Base-by-base conservation (phyloP, 53 echinoderm and acorn worm species). In the Arbacia lixula region DNA sequence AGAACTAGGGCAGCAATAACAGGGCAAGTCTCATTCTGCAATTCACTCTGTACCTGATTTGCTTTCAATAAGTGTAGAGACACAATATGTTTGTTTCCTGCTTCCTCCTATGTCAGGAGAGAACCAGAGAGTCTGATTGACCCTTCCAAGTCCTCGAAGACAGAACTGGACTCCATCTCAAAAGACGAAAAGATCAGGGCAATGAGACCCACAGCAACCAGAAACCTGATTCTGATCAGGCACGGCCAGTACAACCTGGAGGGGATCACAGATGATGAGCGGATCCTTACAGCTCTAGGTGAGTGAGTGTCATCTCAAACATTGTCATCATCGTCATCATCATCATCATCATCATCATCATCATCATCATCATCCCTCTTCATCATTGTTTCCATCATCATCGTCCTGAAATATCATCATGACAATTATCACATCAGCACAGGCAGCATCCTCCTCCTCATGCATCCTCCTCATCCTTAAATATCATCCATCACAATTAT, bases 141-240 rank as follows among this genome's bases (percentile, higher is more conserved):
- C 37, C 88, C 94, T 57, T 81, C 78, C 19, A 78, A 21, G 28
- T 8, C 8, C 46, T 46, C 57, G 34, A 85, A 85, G 63, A 84
- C 86, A 1, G 83, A 94, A 26, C 12, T 81, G 4, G 83, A 85
- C 50, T 76, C 74, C 6, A 68, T 71, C 28, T 60, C 75, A 27
- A 63, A 52, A 63, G 40, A 43, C 14, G 54, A 86, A 27, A 68
- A 41, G 20, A 68, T 50, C 6, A 31, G 76, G 20, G 86, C 85
- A 21, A 79, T 90, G 17, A 99, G 92, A 39, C 89, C 99, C 6
- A 92, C 92, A 71, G 99, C 99, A 33, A 94, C 94, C 22, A 86
- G 94, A 43, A 94, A 99, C 68, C 51, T 99, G 20, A 62, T 99
- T 25, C 80, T 99, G 51, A 99, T 99, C 55, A 84, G 99, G 66